Conservation (phyloP, 2,888 invertebrate genomes). For the Lasioglossum lativentre region DNA sequence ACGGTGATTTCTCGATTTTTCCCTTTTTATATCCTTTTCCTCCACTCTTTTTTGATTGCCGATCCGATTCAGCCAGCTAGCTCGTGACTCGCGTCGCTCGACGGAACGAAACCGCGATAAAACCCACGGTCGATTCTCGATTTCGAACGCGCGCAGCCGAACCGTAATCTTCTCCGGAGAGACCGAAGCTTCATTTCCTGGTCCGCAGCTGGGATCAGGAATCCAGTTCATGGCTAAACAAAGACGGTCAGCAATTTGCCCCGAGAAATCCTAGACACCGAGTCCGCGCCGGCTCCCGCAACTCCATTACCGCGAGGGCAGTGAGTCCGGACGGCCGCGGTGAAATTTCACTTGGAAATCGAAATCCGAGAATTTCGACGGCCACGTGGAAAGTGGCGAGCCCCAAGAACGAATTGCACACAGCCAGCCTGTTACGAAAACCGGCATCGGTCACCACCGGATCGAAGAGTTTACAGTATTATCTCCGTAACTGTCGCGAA, state of each 20-base stretch:
- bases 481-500: no score
- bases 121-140: conserved; percentile 35
- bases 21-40: not conserved
- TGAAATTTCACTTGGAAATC: conserved; percentile 44
- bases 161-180: conserved; percentile 27
- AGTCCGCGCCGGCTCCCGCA: not conserved
- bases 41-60: not conserved
- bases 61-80: not conserved
- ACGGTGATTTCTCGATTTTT: not conserved
- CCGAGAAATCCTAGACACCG: conserved; percentile 43
- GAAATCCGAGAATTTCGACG: conserved; percentile 15
- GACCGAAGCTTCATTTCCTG: conserved; percentile 44
- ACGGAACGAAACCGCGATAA: conserved; percentile 22
- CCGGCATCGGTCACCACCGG: not conserved
- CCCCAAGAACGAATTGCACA: not conserved
- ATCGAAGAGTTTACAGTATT: not conserved
- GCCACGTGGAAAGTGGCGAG: not conserved
- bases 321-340: not conserved
- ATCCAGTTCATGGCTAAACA: conserved; percentile 44
- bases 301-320: conserved; percentile 31
- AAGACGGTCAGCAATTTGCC: conserved; percentile 43
- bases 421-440: not conserved
- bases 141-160: conserved; percentile 16
- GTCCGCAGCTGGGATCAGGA: conserved; percentile 29
- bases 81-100: not conserved